These are phyloP conservation scores for Ceraclea dissimilis DNA, from an alignment of 2,888 invertebrate species.

Conservation along the genomic window DNA sequence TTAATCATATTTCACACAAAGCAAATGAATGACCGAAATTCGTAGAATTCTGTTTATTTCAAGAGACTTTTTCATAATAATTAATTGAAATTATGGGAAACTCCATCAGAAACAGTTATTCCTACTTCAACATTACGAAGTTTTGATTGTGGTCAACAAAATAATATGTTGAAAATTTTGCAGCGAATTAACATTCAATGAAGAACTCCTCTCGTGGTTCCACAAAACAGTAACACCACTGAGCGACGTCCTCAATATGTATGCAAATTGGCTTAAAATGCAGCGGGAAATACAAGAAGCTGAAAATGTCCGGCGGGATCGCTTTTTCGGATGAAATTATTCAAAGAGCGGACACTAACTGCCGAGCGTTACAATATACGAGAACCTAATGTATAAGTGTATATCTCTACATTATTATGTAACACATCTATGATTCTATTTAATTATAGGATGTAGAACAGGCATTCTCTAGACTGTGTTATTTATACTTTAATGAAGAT, in stretches of 20 bases:
- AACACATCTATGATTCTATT: background rate
- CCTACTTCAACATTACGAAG: no score
- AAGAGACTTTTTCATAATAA: no score
- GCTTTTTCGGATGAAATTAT: slow-evolving; percentile 2
- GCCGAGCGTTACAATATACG: background rate
- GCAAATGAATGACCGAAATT: no score
- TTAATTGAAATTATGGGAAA: no score
- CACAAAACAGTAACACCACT: background rate
- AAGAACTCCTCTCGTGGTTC: no score
- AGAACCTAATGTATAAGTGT: background rate
- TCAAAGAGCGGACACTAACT: slow-evolving; percentile 1
- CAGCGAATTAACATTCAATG: no score
- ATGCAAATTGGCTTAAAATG: slow-evolving; percentile 2
- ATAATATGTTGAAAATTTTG: no score
- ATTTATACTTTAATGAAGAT: background rate
- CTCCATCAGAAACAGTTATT: no score
- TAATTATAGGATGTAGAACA: background rate
- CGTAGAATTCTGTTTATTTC: no score
- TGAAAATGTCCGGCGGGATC: slow-evolving; percentile 1
- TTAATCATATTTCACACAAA: no score
- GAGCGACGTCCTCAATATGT: background rate
- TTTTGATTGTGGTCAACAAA: no score
- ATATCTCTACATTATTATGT: background rate
- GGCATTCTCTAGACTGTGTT: background rate
- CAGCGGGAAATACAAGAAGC: background rate